Conservation (phyloP, 2,113 vertebrate species). For the Pterocles burchelli region DNA sequence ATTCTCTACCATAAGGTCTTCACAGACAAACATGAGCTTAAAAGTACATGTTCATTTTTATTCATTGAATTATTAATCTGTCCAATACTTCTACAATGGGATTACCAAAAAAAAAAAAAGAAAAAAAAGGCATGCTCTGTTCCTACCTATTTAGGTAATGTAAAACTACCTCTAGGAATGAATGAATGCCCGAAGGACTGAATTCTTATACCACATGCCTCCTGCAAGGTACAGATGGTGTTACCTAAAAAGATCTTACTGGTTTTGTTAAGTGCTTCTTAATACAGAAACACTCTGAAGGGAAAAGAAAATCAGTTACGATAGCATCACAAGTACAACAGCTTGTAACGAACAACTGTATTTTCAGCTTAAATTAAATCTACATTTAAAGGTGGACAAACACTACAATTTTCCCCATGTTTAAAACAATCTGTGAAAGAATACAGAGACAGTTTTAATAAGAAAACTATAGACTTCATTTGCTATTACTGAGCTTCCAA, state of each 20-base stretch:
- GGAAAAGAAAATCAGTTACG: not conserved
- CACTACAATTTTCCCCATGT: not conserved
- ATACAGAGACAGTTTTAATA: not conserved
- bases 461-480: not conserved
- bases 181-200: fast-evolving
- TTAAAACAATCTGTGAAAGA: not conserved
- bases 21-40: not conserved
- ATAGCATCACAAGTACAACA: not conserved
- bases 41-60: not conserved
- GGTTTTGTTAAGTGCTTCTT: not conserved
- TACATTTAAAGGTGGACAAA: not conserved
- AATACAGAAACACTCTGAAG: not conserved
- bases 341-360: not conserved
- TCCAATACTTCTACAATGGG: not conserved
- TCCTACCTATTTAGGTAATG: not conserved
- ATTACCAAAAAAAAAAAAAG: not conserved
- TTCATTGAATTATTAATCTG: not conserved
- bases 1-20: not conserved
- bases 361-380: not conserved
- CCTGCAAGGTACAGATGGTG: not conserved
- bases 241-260: not conserved
- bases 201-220: not conserved
- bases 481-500: not conserved
- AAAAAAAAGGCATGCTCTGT: not conserved
- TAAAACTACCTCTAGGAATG: not conserved